Base-by-base conservation (phyloP, 92 coral and sea anemone genomes). In the Palythoa grandis region DNA sequence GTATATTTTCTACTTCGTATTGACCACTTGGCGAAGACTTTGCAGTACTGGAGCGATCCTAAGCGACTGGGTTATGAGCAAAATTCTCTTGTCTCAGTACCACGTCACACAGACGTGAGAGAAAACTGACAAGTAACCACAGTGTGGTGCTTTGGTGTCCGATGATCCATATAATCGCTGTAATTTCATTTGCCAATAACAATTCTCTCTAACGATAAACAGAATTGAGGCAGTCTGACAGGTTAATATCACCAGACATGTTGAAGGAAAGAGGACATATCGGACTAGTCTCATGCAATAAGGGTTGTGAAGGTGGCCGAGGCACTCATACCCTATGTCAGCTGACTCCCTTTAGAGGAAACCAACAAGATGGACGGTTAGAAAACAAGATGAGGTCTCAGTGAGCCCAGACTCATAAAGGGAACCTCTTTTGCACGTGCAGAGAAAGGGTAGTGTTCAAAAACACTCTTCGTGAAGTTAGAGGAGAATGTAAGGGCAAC, bases 291-390 rank as follows among this genome's bases (percentile, higher is more conserved):
- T 43, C 40, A 35, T 15, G 72, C 54, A 12, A 66, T 67, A 57
- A 2, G 82, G 80, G 63, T 4, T 22, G 66, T 76, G 39, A 13
- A 11, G 71, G 6, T 47, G 29, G 72, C 52, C 70, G 66, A 48
- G 70, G 74, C 74, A 13, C 22, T 24, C 85, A n/a, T 52, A 20
- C 20, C 85, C 85, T 38, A 40, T 82, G 96, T 91, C 94, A 93
- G 96, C 96, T 93, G 91, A 93, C 83, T 14, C 91, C 94, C 96
- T 93, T 93, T 90, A 74, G 87, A 80, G 87, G 73, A 93, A 84
- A 63, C 60, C 25, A 91, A 61, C 70, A 87, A 11, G 84, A 88
- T 13, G 65, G 60, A 54, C 79, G 75, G 57, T 90, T 76, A 82
- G 87, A 75, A 35, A 53, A 6, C 40, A 67, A 22, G 52, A 25